Evolutionary conservation across 2,797 vertebrate species (phyloP).

Genomic region (Trematomus bernacchii): DNA sequence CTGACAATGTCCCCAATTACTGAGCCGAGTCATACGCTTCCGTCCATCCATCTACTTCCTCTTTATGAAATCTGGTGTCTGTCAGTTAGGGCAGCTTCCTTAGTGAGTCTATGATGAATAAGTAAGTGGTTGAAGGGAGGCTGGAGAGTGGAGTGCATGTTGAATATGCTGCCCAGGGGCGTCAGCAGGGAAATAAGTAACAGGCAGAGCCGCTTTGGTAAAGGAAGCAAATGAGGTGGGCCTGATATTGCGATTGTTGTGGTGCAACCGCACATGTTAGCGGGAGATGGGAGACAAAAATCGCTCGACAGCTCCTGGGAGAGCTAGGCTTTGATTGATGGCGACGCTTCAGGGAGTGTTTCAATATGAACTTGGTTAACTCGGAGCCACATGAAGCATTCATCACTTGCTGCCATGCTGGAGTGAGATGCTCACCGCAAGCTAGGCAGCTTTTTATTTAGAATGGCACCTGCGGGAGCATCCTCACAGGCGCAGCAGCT

Average conservation of each 20-base stretch:
- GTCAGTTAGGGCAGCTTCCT: slow-evolving; percentile 62
- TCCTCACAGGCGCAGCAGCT: slow-evolving; percentile 43
- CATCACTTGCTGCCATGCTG: slow-evolving; percentile 66
- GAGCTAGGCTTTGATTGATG: slow-evolving; percentile 76
- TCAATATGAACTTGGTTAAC: slow-evolving; percentile 77
- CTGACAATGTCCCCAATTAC: slow-evolving; percentile 69
- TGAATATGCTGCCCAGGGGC: slow-evolving; percentile 65
- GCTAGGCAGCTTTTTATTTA: slow-evolving; percentile 67
- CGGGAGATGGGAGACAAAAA: slow-evolving; percentile 41
- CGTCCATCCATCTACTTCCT: slow-evolving; percentile 36
- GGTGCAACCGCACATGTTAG: slow-evolving; percentile 48
- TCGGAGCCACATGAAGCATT: slow-evolving; percentile 69
- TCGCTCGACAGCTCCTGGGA: slow-evolving; percentile 65
- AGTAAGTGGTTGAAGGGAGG: slow-evolving; percentile 61
- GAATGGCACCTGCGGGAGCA: slow-evolving; percentile 58
- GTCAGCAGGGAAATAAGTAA: slow-evolving; percentile 58
- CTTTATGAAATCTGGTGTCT: slow-evolving; percentile 54
- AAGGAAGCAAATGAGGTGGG: slow-evolving; percentile 71
- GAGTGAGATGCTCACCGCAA: slow-evolving; percentile 61
- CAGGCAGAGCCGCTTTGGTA: slow-evolving; percentile 50
- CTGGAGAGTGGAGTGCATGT: slow-evolving; percentile 58
- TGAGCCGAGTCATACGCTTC: slow-evolving; percentile 44
- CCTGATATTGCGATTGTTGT: slow-evolving; percentile 63
- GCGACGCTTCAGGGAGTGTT: slow-evolving; percentile 71
- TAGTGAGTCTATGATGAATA: slow-evolving; percentile 70